Percentiles rank a stretch among this genome's conserved stretches.
Conservation (phyloP, 2,797 vertebrate species). For the Poeciliopsis turneri region DNA sequence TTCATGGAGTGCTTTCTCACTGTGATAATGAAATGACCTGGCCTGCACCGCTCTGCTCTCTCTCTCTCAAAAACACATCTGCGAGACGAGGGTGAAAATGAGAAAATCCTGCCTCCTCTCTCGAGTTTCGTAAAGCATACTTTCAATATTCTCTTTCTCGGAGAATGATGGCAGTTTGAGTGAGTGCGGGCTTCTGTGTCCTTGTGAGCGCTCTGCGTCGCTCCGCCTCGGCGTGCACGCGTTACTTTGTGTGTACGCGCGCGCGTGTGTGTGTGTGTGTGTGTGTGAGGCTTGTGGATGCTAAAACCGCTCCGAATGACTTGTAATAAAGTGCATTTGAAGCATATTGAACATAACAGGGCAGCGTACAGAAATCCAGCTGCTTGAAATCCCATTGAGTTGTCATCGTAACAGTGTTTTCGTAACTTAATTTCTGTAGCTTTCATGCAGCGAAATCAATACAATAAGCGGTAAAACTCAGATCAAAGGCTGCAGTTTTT, state of each 20-base stretch:
- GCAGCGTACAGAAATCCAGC: constrained; percentile 41
- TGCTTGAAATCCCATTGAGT: constrained; percentile 56
- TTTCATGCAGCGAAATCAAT: constrained; percentile 61
- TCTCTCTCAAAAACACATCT: constrained; percentile 71
- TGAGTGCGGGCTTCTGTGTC: constrained; percentile 36
- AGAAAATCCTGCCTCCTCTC: constrained; percentile 76
- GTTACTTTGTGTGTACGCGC: constrained; percentile 12
- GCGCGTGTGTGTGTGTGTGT: neutral
- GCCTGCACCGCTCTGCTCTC: constrained; percentile 66
- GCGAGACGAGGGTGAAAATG: constrained; percentile 73
- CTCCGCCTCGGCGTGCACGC: constrained; percentile 16
- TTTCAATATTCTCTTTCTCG: constrained; percentile 73
- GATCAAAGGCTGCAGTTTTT: constrained; percentile 65
- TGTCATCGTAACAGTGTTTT: constrained; percentile 59
- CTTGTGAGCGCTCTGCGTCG: constrained; percentile 37
- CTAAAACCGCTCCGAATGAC: constrained; percentile 27
- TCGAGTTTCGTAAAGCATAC: constrained; percentile 68
- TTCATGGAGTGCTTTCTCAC: constrained; percentile 77
- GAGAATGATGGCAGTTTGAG: constrained; percentile 53
- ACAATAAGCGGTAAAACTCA: constrained; percentile 61
- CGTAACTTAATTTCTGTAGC: constrained; percentile 51
- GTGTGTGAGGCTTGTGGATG: constrained; percentile 11
- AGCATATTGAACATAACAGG: constrained; percentile 65
- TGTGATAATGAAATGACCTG: constrained; percentile 82
- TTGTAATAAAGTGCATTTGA: constrained; percentile 64